phyloP scores from a whole-genome alignment of 2,888 invertebrate genomes.

The Sminthurinus aureus region DNA sequence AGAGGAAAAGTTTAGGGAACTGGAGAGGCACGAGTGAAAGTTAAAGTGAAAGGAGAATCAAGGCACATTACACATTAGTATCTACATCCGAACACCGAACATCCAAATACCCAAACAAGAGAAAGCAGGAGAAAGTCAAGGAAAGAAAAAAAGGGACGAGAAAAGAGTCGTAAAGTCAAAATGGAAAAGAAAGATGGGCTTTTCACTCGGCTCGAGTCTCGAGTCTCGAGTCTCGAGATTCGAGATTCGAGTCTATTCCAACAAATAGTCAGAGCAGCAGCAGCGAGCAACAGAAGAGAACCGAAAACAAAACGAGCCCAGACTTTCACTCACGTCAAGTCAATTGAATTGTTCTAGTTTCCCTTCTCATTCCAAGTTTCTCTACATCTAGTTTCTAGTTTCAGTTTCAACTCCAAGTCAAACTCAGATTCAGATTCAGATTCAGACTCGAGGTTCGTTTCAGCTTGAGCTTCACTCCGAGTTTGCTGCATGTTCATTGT shows the following conservation, averaged over 20 bases:
- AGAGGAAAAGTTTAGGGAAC: background rate
- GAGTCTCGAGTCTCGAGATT: too few relatives aligned
- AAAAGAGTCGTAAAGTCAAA: conserved; percentile 26
- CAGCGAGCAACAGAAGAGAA: background rate
- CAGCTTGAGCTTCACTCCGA: background rate
- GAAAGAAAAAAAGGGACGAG: conserved; percentile 10
- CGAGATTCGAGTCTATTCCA: conserved; percentile 18
- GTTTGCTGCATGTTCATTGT: background rate
- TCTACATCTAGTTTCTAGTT: too few relatives aligned
- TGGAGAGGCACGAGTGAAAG: background rate
- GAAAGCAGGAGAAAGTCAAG: conserved; percentile 4
- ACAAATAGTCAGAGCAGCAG: conserved; percentile 26
- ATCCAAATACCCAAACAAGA: background rate
- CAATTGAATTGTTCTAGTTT: conserved; percentile 10
- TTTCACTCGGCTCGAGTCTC: conserved; percentile 17
- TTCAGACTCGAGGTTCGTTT: too few relatives aligned
- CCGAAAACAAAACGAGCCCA: background rate
- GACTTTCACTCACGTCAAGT: conserved; percentile 16
- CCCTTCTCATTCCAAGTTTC: background rate
- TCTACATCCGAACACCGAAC: too few relatives aligned
- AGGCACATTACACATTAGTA: background rate
- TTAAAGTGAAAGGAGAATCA: background rate
- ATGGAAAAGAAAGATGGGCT: conserved; percentile 31
- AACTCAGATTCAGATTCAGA: too few relatives aligned
- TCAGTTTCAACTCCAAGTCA: too few relatives aligned